Evolutionary conservation across 2,888 invertebrate genomes (phyloP).

Genomic region (Hirtodrosophila cameraria): DNA sequence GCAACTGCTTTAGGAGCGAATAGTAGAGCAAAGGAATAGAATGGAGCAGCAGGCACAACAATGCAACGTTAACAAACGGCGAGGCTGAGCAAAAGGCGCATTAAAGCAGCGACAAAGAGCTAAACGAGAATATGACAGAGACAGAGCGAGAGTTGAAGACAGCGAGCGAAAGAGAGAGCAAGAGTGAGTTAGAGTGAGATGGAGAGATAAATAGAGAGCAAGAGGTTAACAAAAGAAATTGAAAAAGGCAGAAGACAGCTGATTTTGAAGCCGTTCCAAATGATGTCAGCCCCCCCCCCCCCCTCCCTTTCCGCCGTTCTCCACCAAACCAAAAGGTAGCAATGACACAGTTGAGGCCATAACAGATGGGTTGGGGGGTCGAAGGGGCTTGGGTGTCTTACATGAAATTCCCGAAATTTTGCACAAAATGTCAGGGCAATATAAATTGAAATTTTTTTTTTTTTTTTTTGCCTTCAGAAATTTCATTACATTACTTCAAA

Average conservation of each 20-base stretch:
- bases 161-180: neutral
- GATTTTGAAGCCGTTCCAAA: conserved; percentile 19
- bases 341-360: conserved; percentile 29
- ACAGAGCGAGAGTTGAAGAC: neutral
- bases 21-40: conserved; percentile 14
- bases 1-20: neutral
- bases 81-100: conserved; percentile 37
- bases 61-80: conserved; percentile 53
- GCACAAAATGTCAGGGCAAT: conserved; percentile 6
- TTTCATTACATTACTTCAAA: too few species aligned
- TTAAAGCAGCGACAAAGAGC: conserved; percentile 28
- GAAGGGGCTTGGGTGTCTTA: conserved; percentile 1
- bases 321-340: conserved; percentile 13
- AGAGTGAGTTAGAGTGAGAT: neutral
- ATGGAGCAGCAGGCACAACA: conserved; percentile 28
- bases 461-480: too few species aligned
- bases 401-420: conserved; percentile 30
- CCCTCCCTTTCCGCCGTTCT: neutral
- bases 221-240: conserved; percentile 15
- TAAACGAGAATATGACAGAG: conserved; percentile 5
- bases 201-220: neutral
- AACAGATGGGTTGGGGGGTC: too few species aligned
- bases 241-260: conserved; percentile 21
- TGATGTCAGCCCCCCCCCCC: conserved; percentile 1
- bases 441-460: neutral